A percentile compares a stretch with the other conserved stretches of the same genome.
phyloP scores from a whole-genome alignment of 2,113 vertebrate species.

The Callochromis pleurospilus region DNA sequence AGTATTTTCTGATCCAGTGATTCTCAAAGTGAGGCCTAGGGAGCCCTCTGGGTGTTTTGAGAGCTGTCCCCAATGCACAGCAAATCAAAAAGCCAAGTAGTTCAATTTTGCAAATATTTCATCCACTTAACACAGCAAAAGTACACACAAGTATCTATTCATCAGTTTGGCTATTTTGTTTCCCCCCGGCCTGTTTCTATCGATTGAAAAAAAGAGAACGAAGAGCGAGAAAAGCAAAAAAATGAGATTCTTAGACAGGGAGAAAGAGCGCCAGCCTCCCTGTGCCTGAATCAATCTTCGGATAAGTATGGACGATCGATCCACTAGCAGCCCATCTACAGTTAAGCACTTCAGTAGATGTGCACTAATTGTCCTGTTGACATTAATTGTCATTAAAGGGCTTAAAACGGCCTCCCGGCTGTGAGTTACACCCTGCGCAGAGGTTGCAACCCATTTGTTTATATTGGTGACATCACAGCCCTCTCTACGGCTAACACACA shows the following conservation, averaged over 20 bases:
- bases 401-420: constrained; percentile 38
- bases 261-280: constrained; percentile 1
- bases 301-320: constrained; percentile 70
- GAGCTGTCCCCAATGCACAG: background rate
- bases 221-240: background rate
- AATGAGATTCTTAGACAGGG: background rate
- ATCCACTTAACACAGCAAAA: background rate
- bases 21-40: constrained; percentile 18
- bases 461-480: constrained; percentile 57
- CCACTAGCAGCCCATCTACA: constrained; percentile 48
- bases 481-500: background rate
- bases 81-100: background rate
- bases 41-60: background rate
- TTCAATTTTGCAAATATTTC: background rate
- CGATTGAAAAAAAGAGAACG: background rate
- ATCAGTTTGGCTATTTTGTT: background rate
- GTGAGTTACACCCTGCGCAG: constrained; percentile 43
- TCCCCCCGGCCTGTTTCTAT: background rate
- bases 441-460: constrained; percentile 65
- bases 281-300: constrained; percentile 66
- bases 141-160: background rate
- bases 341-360: constrained; percentile 59
- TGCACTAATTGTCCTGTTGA: constrained; percentile 75
- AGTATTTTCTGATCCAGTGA: constrained; percentile 40
- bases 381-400: constrained; percentile 76